These are phyloP conservation scores for Esox masquinongy DNA, from an alignment of 2,797 vertebrate species.

Conservation along the genomic window DNA sequence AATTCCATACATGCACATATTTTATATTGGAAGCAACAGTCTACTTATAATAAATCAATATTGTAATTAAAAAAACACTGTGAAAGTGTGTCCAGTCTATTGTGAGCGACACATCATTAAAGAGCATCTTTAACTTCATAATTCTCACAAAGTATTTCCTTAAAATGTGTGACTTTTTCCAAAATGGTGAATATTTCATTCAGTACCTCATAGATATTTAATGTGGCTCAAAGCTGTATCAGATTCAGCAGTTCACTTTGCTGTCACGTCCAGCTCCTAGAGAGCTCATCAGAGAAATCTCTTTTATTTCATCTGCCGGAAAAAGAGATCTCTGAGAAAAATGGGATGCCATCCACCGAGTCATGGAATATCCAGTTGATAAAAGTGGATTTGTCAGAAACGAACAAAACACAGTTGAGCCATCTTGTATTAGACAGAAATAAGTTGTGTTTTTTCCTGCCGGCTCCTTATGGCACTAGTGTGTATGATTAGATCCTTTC, in stretches of 20 bases:
- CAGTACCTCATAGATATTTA: conserved; percentile 59
- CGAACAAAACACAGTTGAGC: conserved; percentile 33
- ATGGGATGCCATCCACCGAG: conserved; percentile 4
- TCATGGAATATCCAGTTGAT: conserved; percentile 31
- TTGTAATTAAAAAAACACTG: conserved; percentile 52
- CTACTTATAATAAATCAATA: conserved; percentile 45
- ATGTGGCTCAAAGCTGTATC: conserved; percentile 52
- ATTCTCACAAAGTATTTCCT: conserved; percentile 67
- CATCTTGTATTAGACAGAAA: conserved; percentile 49
- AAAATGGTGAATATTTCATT: conserved; percentile 68
- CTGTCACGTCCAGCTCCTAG: background rate
- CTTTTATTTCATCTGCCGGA: conserved; percentile 10
- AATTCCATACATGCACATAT: background rate
- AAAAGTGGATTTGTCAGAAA: conserved; percentile 45
- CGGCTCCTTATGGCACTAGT: conserved; percentile 32
- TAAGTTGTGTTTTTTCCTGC: conserved; percentile 40
- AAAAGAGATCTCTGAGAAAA: background rate
- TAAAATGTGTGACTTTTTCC: conserved; percentile 42
- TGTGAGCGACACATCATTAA: conserved; percentile 53
- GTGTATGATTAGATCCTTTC: conserved; percentile 31
- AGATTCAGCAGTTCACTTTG: background rate
- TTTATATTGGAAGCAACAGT: background rate
- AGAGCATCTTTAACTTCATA: conserved; percentile 60
- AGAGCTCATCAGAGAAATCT: conserved; percentile 7
- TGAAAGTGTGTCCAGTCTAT: conserved; percentile 47